These are phyloP conservation scores for Crepidodera aurea DNA, from an alignment of 2,888 invertebrate genomes.

Conservation along the genomic window DNA sequence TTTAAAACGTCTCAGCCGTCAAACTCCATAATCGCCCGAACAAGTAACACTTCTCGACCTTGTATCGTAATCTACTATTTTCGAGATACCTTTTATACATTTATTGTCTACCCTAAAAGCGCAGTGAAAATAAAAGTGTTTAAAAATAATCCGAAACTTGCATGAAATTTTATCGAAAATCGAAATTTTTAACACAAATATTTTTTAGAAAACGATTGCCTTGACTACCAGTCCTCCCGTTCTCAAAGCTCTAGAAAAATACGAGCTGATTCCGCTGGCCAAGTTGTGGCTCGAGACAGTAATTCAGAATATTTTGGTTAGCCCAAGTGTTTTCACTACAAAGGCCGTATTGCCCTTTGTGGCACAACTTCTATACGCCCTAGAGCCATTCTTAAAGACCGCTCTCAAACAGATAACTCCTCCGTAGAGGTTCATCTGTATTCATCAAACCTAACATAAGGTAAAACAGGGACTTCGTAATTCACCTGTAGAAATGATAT, in stretches of 20 bases:
- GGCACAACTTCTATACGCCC: not conserved
- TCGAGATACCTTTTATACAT: too few relatives aligned
- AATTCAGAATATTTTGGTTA: conserved; percentile 4
- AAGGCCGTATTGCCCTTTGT: not conserved
- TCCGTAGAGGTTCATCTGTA: not conserved
- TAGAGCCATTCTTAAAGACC: not conserved
- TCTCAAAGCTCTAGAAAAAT: conserved; percentile 1
- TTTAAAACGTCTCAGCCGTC: too few relatives aligned
- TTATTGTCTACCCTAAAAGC: too few relatives aligned
- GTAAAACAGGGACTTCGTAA: too few relatives aligned
- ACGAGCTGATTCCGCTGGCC: not conserved
- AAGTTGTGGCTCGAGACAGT: not conserved
- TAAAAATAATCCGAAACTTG: too few relatives aligned
- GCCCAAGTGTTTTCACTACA: not conserved
- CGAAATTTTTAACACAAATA: too few relatives aligned
- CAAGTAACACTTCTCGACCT: too few relatives aligned
- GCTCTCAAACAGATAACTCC: not conserved
- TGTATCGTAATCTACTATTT: too few relatives aligned
- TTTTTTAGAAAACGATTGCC: conserved; percentile 5
- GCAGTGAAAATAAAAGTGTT: too few relatives aligned
- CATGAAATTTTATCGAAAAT: too few relatives aligned
- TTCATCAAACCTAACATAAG: not conserved
- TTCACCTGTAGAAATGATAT: too few relatives aligned
- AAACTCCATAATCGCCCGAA: too few relatives aligned
- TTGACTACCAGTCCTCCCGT: not conserved